phyloP scores from a whole-genome alignment of 2,888 invertebrate species.

The Pollenia angustigena region DNA sequence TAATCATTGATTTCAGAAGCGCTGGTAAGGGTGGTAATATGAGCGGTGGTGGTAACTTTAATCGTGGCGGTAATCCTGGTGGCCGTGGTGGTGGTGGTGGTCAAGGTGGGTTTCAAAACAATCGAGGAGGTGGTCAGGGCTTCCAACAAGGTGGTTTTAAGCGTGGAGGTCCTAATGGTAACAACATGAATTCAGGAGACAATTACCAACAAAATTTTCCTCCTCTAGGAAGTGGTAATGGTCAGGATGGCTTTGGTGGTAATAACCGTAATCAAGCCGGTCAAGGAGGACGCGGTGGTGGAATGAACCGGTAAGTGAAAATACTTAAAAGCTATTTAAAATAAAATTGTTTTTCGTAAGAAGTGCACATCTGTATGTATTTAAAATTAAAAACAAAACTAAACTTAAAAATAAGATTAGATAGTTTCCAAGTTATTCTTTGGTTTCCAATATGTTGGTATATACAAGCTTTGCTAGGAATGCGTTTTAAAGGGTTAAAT shows the following conservation, averaged over 20 bases:
- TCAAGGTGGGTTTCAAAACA: constrained; percentile 77
- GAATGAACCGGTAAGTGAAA: constrained; percentile 79
- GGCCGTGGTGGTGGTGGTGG: constrained; percentile 80
- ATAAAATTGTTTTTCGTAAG: not conserved
- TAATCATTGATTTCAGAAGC: constrained; percentile 50
- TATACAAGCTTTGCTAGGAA: not conserved
- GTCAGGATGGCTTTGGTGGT: constrained; percentile 38
- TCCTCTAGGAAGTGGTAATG: constrained; percentile 75
- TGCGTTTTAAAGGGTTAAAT: not conserved
- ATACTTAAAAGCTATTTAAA: not conserved
- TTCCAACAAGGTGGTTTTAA: constrained; percentile 83
- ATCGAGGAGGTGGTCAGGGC: constrained; percentile 76
- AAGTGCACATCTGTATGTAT: no score
- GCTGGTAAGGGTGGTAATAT: constrained; percentile 44
- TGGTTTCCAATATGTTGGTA: not conserved
- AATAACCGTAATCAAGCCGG: constrained; percentile 68
- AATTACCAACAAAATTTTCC: constrained; percentile 82
- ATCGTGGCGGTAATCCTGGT: constrained; percentile 82
- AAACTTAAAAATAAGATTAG: no score
- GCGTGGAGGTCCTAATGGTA: constrained; percentile 77
- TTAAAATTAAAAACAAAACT: no score
- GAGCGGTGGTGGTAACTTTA: constrained; percentile 74
- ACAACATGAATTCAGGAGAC: constrained; percentile 72
- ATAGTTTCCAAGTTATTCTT: no score
- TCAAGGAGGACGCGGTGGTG: constrained; percentile 74